A percentile compares a stretch with the other conserved stretches of the same genome.
These are phyloP conservation scores for Mermis nigrescens DNA, from an alignment of 2,888 invertebrate genomes.

Conservation along the genomic window DNA sequence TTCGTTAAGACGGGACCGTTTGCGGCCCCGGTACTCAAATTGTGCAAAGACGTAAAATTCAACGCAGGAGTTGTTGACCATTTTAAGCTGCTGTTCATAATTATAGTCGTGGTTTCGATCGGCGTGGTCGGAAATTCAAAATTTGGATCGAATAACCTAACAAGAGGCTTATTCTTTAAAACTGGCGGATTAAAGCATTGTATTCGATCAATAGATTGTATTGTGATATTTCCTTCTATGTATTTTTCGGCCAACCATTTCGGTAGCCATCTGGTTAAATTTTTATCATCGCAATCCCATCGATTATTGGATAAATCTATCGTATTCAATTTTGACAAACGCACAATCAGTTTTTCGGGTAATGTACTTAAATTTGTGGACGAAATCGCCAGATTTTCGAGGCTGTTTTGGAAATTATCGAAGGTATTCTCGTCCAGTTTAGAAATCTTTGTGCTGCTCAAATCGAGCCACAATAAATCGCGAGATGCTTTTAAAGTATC, in stretches of 20 bases:
- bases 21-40: not conserved
- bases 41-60: too few species aligned
- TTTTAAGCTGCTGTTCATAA: too few species aligned
- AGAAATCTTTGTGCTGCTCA: not conserved
- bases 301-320: conserved; percentile 34
- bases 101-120: not conserved
- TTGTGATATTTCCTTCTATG: not conserved
- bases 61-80: too few species aligned
- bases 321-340: conserved; percentile 26
- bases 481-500: not conserved
- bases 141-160: not conserved
- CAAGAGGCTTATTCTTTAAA: not conserved
- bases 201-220: not conserved
- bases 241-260: not conserved
- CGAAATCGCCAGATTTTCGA: conserved; percentile 1
- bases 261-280: not conserved
- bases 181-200: not conserved
- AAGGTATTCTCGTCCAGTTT: not conserved
- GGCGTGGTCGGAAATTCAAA: not conserved
- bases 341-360: conserved; percentile 19
- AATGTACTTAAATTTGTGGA: conserved; percentile 19
- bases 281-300: conserved; percentile 19
- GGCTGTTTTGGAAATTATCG: too few species aligned
- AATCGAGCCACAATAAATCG: not conserved
- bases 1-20: too few species aligned